Percentiles rank a stretch among this genome's conserved stretches.
Evolutionary conservation across 2,113 vertebrate species (phyloP).

Genomic region (Myiozetetes cayanensis): DNA sequence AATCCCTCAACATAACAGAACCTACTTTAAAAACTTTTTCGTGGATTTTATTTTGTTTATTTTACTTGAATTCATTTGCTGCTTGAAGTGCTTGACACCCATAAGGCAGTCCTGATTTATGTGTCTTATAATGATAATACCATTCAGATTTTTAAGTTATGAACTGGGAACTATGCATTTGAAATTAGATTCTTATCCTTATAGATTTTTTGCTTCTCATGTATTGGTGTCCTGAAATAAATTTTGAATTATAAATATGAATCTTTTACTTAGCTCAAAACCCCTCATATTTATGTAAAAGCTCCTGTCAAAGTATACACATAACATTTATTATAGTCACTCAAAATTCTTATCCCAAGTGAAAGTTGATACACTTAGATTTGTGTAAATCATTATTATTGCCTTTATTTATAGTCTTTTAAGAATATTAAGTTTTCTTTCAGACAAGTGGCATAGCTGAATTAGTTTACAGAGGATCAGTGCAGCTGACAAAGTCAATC

Average conservation of each 20-base stretch:
- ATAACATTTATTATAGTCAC: background rate
- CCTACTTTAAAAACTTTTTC: background rate
- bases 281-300: background rate
- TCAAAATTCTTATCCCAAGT: background rate
- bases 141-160: background rate
- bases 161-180: background rate
- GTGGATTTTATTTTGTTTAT: background rate
- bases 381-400: background rate
- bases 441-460: background rate
- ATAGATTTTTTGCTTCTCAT: background rate
- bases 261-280: background rate
- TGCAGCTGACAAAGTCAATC: background rate
- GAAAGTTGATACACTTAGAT: background rate
- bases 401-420: background rate
- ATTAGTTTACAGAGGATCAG: slow-evolving; percentile 15
- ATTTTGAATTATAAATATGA: background rate
- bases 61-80: background rate
- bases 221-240: background rate
- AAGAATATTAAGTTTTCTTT: slow-evolving; percentile 13
- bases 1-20: background rate
- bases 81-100: background rate
- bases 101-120: background rate
- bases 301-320: background rate
- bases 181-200: slow-evolving; percentile 1
- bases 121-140: background rate